These are phyloP conservation scores for Leucopternis melanops DNA, from an alignment of 2,113 vertebrate species.

Conservation along the genomic window DNA sequence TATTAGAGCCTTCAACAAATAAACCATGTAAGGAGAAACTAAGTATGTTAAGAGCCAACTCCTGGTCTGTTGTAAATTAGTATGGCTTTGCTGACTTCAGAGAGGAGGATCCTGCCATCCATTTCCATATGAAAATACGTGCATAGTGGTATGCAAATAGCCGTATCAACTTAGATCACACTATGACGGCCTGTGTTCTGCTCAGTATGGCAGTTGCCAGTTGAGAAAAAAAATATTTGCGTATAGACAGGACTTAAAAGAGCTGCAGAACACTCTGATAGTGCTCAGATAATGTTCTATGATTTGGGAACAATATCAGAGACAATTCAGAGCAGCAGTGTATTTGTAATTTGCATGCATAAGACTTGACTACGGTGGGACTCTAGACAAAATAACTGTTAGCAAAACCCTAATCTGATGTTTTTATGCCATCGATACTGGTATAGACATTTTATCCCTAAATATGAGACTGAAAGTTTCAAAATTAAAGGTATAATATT, in stretches of 20 bases:
- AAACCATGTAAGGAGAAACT: not conserved
- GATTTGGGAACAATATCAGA: not conserved
- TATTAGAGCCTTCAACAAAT: not conserved
- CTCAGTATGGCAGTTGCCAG: not conserved
- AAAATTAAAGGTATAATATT: not conserved
- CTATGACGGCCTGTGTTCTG: not conserved
- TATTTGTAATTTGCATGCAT: not conserved
- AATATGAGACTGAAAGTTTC: not conserved
- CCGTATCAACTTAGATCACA: not conserved
- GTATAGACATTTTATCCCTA: not conserved
- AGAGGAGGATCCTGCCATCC: not conserved
- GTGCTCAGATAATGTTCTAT: not conserved
- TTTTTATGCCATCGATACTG: not conserved
- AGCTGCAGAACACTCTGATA: not conserved
- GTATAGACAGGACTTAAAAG: not conserved
- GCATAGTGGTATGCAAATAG: not conserved
- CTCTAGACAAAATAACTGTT: not conserved
- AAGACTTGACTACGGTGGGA: fast-evolving
- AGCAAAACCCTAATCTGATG: not conserved
- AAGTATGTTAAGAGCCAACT: not conserved
- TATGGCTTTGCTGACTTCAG: not conserved
- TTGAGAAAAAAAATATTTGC: not conserved
- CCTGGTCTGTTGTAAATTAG: not conserved
- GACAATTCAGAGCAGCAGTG: not conserved
- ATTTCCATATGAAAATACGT: not conserved